These are phyloP conservation scores for Schizothorax lantsangensis DNA, from an alignment of 2,797 vertebrate species.

Conservation along the genomic window DNA sequence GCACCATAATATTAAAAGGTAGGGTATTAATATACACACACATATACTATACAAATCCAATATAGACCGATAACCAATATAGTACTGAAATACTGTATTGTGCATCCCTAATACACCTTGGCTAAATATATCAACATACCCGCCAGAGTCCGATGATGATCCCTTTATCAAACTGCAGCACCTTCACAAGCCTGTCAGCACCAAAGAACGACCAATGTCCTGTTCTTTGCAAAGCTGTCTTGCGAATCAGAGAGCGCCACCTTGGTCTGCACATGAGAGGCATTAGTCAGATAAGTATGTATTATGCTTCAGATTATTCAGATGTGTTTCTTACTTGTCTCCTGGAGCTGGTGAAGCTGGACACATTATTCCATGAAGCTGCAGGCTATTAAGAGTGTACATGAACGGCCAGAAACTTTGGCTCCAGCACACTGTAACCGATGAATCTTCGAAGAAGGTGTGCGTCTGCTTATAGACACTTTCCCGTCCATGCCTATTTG, in stretches of 20 bases:
- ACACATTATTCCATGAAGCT: constrained; percentile 82
- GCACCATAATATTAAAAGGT: background rate
- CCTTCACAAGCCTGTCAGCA: constrained; percentile 78
- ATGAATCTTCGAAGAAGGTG: constrained; percentile 79
- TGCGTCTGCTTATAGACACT: constrained; percentile 70
- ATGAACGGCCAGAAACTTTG: constrained; percentile 72
- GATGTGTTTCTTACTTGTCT: constrained; percentile 72
- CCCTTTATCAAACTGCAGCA: constrained; percentile 80
- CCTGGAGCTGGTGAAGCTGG: constrained; percentile 62
- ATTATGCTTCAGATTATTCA: background rate
- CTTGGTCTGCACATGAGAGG: constrained; percentile 73
- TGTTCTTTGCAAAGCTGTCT: constrained; percentile 68
- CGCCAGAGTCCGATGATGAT: constrained; percentile 87
- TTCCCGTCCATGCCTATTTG: constrained; percentile 73
- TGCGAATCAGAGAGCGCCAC: constrained; percentile 82
- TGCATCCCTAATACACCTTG: background rate
- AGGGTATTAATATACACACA: background rate
- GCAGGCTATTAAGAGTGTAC: constrained; percentile 74
- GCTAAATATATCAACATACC: constrained; percentile 71
- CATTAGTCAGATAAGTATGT: background rate
- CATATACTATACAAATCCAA: background rate
- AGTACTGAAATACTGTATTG: background rate
- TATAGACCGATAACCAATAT: background rate
- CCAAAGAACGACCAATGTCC: constrained; percentile 70
- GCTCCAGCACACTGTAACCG: constrained; percentile 82